Conservation (phyloP, 2,797 vertebrate genomes). For the Falco rusticolus region DNA sequence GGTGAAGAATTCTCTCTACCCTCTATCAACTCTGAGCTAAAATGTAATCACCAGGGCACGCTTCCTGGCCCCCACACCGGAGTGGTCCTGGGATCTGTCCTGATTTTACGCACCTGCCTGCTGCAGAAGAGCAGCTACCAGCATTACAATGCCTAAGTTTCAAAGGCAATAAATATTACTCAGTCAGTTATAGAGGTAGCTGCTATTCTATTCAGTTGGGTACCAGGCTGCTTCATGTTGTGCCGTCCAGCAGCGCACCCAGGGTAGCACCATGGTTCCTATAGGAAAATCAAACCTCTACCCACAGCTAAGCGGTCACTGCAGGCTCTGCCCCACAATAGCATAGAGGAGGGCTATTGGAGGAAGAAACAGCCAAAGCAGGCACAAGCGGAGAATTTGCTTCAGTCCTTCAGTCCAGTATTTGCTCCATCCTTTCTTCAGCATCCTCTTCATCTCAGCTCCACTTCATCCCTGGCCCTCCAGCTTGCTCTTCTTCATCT, state of each 20-base stretch:
- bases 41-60: rapidly evolving
- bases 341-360: neutral
- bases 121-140: neutral
- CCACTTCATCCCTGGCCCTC: rapidly evolving
- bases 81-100: neutral
- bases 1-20: neutral
- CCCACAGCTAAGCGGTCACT: neutral
- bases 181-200: neutral
- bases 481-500: neutral
- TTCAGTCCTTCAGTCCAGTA: neutral
- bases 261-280: neutral
- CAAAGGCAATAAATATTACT: neutral
- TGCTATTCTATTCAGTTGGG: neutral
- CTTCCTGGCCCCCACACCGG: neutral
- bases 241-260: neutral
- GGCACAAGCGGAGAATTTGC: neutral
- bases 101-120: neutral
- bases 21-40: neutral
- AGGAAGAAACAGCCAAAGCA: neutral
- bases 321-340: rapidly evolving
- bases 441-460: neutral
- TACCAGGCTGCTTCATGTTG: neutral
- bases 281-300: neutral
- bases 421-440: neutral
- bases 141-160: neutral